Percentiles rank a stretch among this genome's conserved stretches.
phyloP scores from a whole-genome alignment of 1,140 invertebrate species.

The Bombus picipes region DNA sequence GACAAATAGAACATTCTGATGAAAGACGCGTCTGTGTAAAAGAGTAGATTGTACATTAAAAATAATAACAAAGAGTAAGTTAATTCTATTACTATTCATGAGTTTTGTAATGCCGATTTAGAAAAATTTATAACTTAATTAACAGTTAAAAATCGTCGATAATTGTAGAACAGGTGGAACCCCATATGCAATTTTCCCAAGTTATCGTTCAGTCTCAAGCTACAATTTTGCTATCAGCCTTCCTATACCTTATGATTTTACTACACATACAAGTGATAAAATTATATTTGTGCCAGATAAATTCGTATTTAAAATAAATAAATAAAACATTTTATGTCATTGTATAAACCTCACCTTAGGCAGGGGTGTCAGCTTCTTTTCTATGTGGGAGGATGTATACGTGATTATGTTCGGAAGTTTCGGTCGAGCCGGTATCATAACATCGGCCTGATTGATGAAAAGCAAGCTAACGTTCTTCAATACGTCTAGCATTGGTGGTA shows the following conservation, averaged over 20 bases:
- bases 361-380: conserved; percentile 2
- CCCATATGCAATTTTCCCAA: no score
- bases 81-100: rapidly evolving
- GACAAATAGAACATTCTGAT: no score
- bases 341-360: conserved; percentile 53
- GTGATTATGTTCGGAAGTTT: conserved; percentile 82
- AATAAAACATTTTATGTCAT: rapidly evolving
- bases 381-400: conserved; percentile 83
- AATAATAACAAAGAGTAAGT: rapidly evolving
- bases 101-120: rapidly evolving
- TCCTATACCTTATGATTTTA: no score
- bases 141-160: no score
- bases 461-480: conserved; percentile 79
- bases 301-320: rapidly evolving
- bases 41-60: not conserved
- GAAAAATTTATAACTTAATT: no score
- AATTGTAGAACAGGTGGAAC: no score
- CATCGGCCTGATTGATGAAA: conserved; percentile 84
- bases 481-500: conserved; percentile 66
- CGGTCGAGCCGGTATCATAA: conserved; percentile 82
- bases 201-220: no score
- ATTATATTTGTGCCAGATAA: rapidly evolving
- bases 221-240: no score
- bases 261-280: no score
- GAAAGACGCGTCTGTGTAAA: not conserved